Evolutionary conservation across 2,888 invertebrate species (phyloP), one percentile per base, ranked within the genome.

Genomic region (Morpho helenor): DNA sequence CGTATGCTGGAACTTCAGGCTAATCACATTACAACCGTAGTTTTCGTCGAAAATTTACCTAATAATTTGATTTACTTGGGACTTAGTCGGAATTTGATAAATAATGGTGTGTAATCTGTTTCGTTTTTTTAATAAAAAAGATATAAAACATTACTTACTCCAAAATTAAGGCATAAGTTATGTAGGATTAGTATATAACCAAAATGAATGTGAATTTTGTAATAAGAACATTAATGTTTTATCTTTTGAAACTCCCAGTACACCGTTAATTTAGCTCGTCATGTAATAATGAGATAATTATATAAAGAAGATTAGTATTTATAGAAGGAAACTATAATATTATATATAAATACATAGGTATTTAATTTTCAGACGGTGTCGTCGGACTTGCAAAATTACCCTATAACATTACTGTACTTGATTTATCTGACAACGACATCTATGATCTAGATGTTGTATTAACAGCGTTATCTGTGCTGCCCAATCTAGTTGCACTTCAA

Each of bases 381-480:
- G 64, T 59, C 52, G 68, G 70, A 22, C 56, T 88, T n/a, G 52
- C 64, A 43, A 68, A 66, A 23, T 64, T 88, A 9, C 80, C 82
- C 16, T 66, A 69, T 40, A 63, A 68, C 41, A 63, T 89, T 3
- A 75, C 77, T 0, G 84, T 84, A 22, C 69, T 93, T 56, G 93
- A 93, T 82, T 71, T 93, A 62, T 84, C 91, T 8, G 89, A 92
- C 66, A 93, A 93, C 80, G 92, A 92, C 89, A 91, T 93, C 91
- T 91, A 76, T 76, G 67, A 84, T 65, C 70, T 93, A 43, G 71
- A 81, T n/a, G 67, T 70, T 7, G 72, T 89, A 81, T 72, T 92
- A 64, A 70, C 78, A 60, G 73, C 75, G 8, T 58, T 92, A 43
- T 67, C 67, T 4, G 56, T 49, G 5, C 68, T 93, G 46, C 79